Base-by-base conservation (phyloP, 1,140 invertebrate species). In the Sitodiplosis mosellana region DNA sequence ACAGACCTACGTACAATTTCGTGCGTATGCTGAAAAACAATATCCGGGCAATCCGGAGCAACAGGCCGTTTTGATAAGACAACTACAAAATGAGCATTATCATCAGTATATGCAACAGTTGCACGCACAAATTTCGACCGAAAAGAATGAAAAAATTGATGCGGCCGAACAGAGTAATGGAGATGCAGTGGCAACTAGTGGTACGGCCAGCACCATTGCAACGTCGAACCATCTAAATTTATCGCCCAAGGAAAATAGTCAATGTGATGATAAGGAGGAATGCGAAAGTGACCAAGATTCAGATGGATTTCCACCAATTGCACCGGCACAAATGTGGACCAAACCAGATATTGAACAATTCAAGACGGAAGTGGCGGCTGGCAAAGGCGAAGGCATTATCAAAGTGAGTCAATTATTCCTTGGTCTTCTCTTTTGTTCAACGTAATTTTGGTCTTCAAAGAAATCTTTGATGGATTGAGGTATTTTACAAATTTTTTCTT, bases 1-100 rank as follows among this genome's bases (percentile, higher is more conserved):
- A 56, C 94, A 98, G 69, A 98, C 94, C 0, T 93, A 84, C 64
- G 75, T 81, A 49, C 90, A 96, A 64, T 99, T 98, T 62, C 80
- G 81, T 60, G 56, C 75, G 43, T 98, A 98, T 66, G 90, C 93
- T 1, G 84, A 94, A 54, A 90, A 97, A 59, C 94, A 97, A 59
- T 94, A 82, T 66, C 93, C 94, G 10, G 87, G 84, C 12, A 75
- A 74, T 68, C 81, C 82, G 8, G 87, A 94, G 55, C 86, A 95
- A 71, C 94, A 97, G 75, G 88, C 83, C 2, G 76, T 90, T 45
- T 68, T 97, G 15, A 89, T 98, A 45, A 72, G 80, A 42, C 92
- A 96, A 59, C 64, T 98, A 36, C 93, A 97, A 69, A 91, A 95
- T 54, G 89, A 97, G 56, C 93, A 98, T 68, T 98, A 95, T 62